Percentiles rank a stretch among this genome's conserved stretches.
Evolutionary conservation across 2,888 invertebrate genomes (phyloP).

Genomic region (Coremacera marginata): DNA sequence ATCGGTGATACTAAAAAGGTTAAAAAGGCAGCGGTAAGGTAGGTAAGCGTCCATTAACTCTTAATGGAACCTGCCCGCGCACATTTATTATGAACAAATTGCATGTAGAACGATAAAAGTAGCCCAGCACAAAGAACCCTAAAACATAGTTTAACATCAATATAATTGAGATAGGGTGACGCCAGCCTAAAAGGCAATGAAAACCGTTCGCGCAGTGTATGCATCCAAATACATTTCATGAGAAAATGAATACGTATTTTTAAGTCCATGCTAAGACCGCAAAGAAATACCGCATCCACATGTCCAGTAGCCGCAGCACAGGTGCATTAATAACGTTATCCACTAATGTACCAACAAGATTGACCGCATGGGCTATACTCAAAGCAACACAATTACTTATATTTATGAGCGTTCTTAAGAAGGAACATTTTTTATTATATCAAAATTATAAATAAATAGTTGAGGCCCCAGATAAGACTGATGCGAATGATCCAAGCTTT

Average conservation of each 20-base stretch:
- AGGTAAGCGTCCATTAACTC: neutral
- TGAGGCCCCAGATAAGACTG: neutral
- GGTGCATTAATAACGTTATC: conserved; percentile 15
- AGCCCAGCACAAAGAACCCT: neutral
- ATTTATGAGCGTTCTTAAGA: conserved; percentile 5
- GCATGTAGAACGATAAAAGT: conserved; percentile 3
- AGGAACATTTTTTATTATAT: neutral
- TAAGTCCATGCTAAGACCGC: neutral
- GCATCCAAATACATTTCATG: neutral
- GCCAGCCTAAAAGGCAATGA: conserved; percentile 18
- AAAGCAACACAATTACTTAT: neutral
- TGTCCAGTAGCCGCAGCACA: conserved; percentile 17
- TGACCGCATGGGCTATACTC: neutral
- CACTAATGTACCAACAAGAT: neutral
- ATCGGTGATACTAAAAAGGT: conserved; percentile 20
- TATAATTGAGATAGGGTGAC: conserved; percentile 22
- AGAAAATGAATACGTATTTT: conserved; percentile 5
- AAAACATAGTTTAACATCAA: conserved; percentile 18
- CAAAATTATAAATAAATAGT: neutral
- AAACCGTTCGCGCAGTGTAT: neutral
- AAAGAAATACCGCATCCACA: neutral
- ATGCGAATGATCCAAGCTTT: too few species aligned
- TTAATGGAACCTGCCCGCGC: conserved; percentile 17
- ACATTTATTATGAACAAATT: conserved; percentile 23
- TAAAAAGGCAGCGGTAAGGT: conserved; percentile 3